Base-by-base conservation (phyloP, 2,888 invertebrate genomes). In the Colostygia pectinataria region DNA sequence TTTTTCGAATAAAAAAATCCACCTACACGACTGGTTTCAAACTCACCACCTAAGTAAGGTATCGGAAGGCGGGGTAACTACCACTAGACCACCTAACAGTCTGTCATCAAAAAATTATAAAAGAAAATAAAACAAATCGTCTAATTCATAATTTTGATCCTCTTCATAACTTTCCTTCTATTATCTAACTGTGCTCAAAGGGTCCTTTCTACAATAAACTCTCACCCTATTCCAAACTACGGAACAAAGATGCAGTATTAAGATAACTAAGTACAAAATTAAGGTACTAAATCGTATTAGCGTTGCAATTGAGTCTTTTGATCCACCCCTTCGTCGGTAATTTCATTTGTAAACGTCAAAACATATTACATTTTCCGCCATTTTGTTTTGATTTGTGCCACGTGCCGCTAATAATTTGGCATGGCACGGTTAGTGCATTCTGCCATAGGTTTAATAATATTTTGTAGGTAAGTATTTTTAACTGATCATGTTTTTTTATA, bases 341-440 rank as follows among this genome's bases (percentile, higher is more conserved):
- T 33, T 39, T 28, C 7, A 20, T 46, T 48, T 42, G n/a, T 43
- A 33, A 38, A 37, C 36, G 47, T 48, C 47, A 41, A 41, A 41
- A 48, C 47, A 45, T 18, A 45, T 45, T 45, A 45, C 23, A 10
- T 31, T 31, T 38, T 37, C 44, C n/a, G 7, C 18, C 37, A 38
- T 38, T 45, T 38, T 38, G 27, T 15, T 8, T 14, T 45, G 37
- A 45, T 38, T 45, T 13, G 20, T 1, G 37, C 2, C 44, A 37
- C 44, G 44, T 32, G 44, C 7, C n/a, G 23, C 18, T 45, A 32
- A 25, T 38, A 43, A 14, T 36, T 43, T 43, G 28, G 42, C 23
- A 20, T 12, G 33, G 27, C 18, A 28, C 12, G 28, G 39, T 29
- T 12, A n/a, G 12, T 39, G 18, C 12, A 39, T 34, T 34, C 33